These are phyloP conservation scores for Sorex fumeus DNA, from an alignment of 2,113 vertebrate genomes.

Conservation along the genomic window DNA sequence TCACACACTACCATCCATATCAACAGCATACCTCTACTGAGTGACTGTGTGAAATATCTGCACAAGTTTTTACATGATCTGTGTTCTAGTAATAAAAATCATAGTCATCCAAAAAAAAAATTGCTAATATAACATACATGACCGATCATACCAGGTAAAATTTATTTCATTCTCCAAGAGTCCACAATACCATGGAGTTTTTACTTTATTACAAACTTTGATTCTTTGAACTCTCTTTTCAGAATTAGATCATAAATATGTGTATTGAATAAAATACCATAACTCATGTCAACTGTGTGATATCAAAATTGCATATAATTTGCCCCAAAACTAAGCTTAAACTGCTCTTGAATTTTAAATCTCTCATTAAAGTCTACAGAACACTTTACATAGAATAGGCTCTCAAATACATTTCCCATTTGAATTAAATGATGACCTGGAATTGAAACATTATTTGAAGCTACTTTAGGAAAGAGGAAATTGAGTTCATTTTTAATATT, in stretches of 20 bases:
- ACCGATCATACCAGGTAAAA: not conserved
- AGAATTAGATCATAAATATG: constrained; percentile 42
- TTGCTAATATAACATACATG: not conserved
- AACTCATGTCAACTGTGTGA: not conserved
- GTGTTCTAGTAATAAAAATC: not conserved
- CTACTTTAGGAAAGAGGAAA: constrained; percentile 24
- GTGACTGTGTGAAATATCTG: not conserved
- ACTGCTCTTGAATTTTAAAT: constrained; percentile 44
- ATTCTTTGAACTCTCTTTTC: constrained; percentile 37
- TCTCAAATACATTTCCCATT: constrained; percentile 38
- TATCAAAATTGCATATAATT: constrained; percentile 46
- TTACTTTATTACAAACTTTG: not conserved
- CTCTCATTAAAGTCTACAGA: constrained; percentile 39
- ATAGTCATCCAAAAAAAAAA: not conserved
- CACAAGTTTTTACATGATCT: not conserved
- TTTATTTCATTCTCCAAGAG: constrained; percentile 47
- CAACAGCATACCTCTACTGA: not conserved
- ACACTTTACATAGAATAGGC: constrained; percentile 47
- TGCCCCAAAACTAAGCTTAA: constrained; percentile 53
- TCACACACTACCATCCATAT: not conserved
- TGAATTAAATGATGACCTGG: constrained; percentile 54
- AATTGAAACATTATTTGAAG: constrained; percentile 51
- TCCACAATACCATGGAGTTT: not conserved
- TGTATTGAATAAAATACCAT: constrained; percentile 40
- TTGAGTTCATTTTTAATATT: constrained; percentile 19